A percentile compares a stretch with the other conserved stretches of the same genome.
phyloP scores from a whole-genome alignment of 2,113 vertebrate species.

The Hypanus sabinus region DNA sequence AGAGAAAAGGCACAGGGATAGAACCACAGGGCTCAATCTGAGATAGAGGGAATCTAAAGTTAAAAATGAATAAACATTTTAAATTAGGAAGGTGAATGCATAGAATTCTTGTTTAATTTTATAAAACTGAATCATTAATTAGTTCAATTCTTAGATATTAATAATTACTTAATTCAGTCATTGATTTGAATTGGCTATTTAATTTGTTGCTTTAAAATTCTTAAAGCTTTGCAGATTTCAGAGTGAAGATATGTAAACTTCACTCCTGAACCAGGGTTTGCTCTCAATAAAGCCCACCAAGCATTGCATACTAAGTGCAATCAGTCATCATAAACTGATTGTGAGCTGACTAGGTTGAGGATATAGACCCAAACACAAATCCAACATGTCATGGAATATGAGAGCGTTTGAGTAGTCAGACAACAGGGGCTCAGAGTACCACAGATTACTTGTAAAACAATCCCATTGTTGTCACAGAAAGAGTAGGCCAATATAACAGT shows the following conservation, averaged over 20 bases:
- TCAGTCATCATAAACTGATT: neutral
- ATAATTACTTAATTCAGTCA: neutral
- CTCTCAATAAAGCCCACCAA: neutral
- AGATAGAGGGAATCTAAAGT: neutral
- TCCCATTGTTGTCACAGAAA: neutral
- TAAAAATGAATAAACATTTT: neutral
- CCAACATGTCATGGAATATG: neutral
- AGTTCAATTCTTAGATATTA: neutral
- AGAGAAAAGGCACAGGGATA: constrained; percentile 8
- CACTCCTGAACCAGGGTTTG: no score
- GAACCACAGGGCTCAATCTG: neutral
- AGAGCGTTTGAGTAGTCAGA: neutral
- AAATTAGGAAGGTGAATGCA: neutral
- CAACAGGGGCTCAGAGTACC: neutral
- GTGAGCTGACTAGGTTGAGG: neutral
- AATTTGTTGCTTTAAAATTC: neutral
- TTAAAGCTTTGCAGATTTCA: neutral
- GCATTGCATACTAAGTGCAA: neutral
- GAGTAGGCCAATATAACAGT: neutral
- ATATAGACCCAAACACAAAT: neutral
- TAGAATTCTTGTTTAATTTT: neutral
- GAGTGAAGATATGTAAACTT: neutral
- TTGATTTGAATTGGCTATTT: neutral
- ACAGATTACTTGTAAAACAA: neutral
- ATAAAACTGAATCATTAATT: neutral